Evolutionary conservation across 2,797 vertebrate species (phyloP), one percentile per base, ranked within the genome.

Genomic region (Loris lydekkerianus): DNA sequence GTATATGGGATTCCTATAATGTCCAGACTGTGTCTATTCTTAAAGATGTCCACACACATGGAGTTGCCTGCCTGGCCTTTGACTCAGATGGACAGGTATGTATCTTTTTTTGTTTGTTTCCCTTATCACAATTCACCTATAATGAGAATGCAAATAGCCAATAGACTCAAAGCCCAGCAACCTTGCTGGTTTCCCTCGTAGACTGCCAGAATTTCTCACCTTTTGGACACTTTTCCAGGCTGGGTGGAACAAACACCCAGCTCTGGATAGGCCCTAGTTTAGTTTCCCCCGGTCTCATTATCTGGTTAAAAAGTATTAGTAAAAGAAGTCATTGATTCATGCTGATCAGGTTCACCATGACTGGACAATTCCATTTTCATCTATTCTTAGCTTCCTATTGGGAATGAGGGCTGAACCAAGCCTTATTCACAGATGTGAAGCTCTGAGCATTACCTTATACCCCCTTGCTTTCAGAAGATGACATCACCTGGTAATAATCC

Each of bases 41-140:
- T 96, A 99, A 99, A 97, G 99, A 99, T 91, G 98, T 99, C 2
- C 99, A 99, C 96, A 99, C 99, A 0, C 99, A 99, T 37, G 99
- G 99, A 27, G 99, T 99, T 7, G 99, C 99, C 95, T 99, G 99
- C 96, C 98, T 99, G 96, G 98, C 99, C 95, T 99, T 99, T 10
- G 99, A 99, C 97, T 98, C 98, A 1, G 99, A 99, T 7, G 99
- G 99, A 96, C 99, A 99, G 99, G 99, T 99, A 89, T 97, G 98
- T 97, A 94, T 97, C 40, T 72, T 69, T 93, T 93, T 86, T 31
- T n/a, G 2, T 88, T 89, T 96, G 15, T 85, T 70, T 77, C 78
- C 34, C 75, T 58, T 82, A 85, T 78, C 69, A 93, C 6, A 43
- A 14, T 49, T 91, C 31, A 87, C 31, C 31, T 86, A 14, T 83